Base-by-base conservation (phyloP, 1,140 invertebrate genomes). In the Habropoda laboriosa region DNA sequence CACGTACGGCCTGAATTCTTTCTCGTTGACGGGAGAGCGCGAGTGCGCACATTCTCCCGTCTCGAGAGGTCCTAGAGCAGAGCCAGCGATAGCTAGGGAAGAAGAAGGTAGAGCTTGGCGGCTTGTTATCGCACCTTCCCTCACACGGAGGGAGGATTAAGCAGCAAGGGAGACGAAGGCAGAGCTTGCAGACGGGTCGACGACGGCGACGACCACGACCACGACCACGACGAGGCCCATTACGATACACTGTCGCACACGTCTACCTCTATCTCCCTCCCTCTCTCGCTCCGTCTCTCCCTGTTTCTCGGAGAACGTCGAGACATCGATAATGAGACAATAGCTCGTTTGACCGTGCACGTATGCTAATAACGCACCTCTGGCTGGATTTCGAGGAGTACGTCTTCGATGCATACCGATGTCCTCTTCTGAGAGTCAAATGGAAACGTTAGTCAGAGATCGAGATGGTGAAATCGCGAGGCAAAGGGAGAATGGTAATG, bases 81-180 rank as follows among this genome's bases (percentile, higher is more conserved):
- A 86, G 82, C 75, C 81, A 85, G 87, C 86, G 79, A 86, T 86
- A 85, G 81, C 84, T 89, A 81, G 79, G 70, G 87, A 88, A 83
- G 87, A 88, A 83, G 79, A 82, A 73, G 76, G 75, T 66, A 64
- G n/a, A n/a, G 80, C 79, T 81, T 70, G 76, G 77, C 67, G 89
- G 83, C 88, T 89, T 89, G 89, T 90, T 90, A 90, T 90, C 86
- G 81, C 86, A 87, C 87, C 85, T 88, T 74, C 76, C 79, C 75
- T 70, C 64, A 45, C 61, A 18, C 42, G 27, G 78, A 47, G 70
- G 78, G 72, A 80, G 78, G 72, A 72, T 80, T 75, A 75, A 80
- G 71, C 71, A 49, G 61, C 71, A 13, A 45, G 61, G 78, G 27
- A 32, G 72, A 63, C 68, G 78, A 27, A 66, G 72, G 32, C 61